Base-by-base conservation (phyloP, 64 coral and sea anemone genomes). In the Dendronephthya gigantea region DNA sequence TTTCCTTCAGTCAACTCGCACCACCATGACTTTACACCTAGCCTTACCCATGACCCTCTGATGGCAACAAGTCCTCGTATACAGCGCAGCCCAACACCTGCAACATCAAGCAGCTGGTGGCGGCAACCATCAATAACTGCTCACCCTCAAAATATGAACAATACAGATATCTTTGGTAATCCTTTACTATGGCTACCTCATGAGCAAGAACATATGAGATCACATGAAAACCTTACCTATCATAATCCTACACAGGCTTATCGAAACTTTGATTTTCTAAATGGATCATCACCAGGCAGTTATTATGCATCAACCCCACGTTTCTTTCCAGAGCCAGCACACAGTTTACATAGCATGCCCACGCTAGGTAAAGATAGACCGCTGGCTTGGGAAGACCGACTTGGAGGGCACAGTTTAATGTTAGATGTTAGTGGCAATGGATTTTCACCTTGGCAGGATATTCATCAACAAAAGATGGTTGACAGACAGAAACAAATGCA, bases 11-110 rank as follows among this genome's bases (percentile, higher is more conserved):
- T 84, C 33, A 87, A 84, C 58, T 79, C 72, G 10, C 72, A 79
- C 36, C 72, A 79, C 32, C 72, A 79, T 82, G 89, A 90, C 82
- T 90, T 74, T 40, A 82, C 84, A 85, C 76, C 85, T n/a, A 84
- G 89, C 33, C 88, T 98, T 81, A 82, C 65, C 9, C 94, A 96
- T 43, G 95, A 98, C 50, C 95, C 95, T 50, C 89, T 98, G 9
- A 79, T 79, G 72, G 72, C 30, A 12, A 79, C 72, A 6, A 79
- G 36, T 33, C 72, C 72, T 79, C 32, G 72, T 4, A 12, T 92
- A 36, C 92, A 89, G 62, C 83, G 86, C 35, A 93, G 90, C 79
- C 82, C 93, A 2, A 93, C 92, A 68, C 90, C 94, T 58, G 85
- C 94, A 55, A 91, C 95, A 98, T 85, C 65, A 84, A 9, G 88